Evolutionary conservation across 2,113 vertebrate genomes (phyloP), one percentile per base, ranked within the genome.

Genomic region (Mola mola): DNA sequence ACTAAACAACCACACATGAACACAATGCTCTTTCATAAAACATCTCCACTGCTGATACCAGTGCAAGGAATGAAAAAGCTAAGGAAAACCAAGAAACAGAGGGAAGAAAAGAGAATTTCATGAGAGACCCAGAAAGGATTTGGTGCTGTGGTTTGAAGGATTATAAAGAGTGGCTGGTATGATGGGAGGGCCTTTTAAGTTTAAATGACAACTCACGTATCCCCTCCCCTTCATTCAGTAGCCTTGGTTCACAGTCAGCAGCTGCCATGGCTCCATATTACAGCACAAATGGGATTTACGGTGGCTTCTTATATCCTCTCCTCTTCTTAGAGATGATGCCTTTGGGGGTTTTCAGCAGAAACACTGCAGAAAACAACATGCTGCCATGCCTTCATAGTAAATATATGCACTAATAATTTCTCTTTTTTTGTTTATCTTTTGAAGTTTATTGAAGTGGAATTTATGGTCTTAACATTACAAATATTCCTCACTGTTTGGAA

Each of bases 221-320:
- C 52, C 34, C 26, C 49, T 24, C 40, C 31, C 43, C 48, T 55
- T 58, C 50, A 44, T 58, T 65, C 55, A 48, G 41, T 4, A 13
- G 55, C 31, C 38, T 17, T 13, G 15, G 13, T 42, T 63, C 71
- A 36, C 20, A 5, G 56, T 67, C 61, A 61, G 24, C 50, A 26
- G 38, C 58, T 48, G 69, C 69, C 66, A 25, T 12, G 12, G 36
- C 62, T 46, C 64, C 63, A 52, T 8, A 41, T 61, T 56, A 36
- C 16, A 12, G 10, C 65, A 38, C 17, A 65, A 65, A 79, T 60
- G 60, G 66, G 75, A 84, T 86, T 83, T 66, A 56, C 48, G 19
- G 13, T 22, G 15, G 46, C 47, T 41, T 65, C 38, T 55, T 38
- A 46, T 43, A 41, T 19, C 56, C 0, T 4, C 22, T 48, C 26